Percentiles rank a stretch among this genome's conserved stretches.
phyloP scores from a whole-genome alignment of 2,113 vertebrate genomes.

The Hyla sarda region DNA sequence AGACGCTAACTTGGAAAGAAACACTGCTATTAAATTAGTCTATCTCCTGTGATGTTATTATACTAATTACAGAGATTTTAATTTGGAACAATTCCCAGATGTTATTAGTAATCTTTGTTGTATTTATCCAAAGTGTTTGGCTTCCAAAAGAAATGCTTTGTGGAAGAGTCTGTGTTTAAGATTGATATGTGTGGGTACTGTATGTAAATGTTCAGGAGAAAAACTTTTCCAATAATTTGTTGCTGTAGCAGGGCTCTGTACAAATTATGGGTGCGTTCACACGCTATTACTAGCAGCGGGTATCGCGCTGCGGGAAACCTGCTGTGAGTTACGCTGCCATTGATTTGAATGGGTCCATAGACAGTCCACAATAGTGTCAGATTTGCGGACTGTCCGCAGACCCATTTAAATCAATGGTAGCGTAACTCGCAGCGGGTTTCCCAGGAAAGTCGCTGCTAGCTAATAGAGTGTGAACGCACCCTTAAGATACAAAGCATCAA shows the following conservation, averaged over 20 bases:
- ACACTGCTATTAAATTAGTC: conserved; percentile 56
- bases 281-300: too few species aligned
- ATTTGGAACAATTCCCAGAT: conserved; percentile 58
- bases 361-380: too few species aligned
- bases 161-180: conserved; percentile 36
- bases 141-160: conserved; percentile 43
- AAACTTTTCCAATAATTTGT: not conserved
- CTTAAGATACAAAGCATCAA: not conserved
- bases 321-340: too few species aligned
- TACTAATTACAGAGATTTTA: conserved; percentile 55
- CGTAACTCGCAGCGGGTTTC: too few species aligned
- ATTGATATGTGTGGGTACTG: conserved; percentile 44
- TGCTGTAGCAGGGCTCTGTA: not conserved
- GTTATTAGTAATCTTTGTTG: conserved; percentile 56
- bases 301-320: too few species aligned
- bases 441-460: too few species aligned
- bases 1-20: conserved; percentile 54
- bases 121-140: conserved; percentile 53
- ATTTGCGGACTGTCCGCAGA: too few species aligned
- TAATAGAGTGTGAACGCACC: too few species aligned
- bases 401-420: too few species aligned
- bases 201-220: conserved; percentile 2
- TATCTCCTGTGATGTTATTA: conserved; percentile 58
- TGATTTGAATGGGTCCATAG: too few species aligned
- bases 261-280: too few species aligned